Evolutionary conservation across 2,888 invertebrate genomes (phyloP).

Genomic region (Sarcophaga caerulescens): DNA sequence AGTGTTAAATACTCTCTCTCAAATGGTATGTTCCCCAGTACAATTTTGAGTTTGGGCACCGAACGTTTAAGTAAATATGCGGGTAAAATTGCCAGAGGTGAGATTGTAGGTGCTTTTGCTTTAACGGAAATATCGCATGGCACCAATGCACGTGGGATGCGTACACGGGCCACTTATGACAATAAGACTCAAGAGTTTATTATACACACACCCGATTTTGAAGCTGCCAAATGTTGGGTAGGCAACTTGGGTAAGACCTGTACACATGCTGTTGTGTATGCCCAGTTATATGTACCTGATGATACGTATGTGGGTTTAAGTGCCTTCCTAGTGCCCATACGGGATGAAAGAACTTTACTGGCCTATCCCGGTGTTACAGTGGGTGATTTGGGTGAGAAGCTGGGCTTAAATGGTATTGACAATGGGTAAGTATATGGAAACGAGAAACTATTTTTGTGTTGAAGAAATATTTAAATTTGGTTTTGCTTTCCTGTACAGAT

Average conservation of each 20-base stretch:
- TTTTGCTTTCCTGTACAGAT: conserved; percentile 81
- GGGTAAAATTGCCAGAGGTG: conserved; percentile 75
- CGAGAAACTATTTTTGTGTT: neutral
- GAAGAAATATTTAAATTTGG: neutral
- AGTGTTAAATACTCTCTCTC: conserved; percentile 86
- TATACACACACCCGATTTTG: conserved; percentile 88
- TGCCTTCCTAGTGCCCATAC: conserved; percentile 92
- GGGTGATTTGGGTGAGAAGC: conserved; percentile 96
- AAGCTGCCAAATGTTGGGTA: conserved; percentile 92
- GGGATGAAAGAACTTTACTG: conserved; percentile 87
- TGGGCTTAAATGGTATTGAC: conserved; percentile 95
- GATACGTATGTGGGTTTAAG: conserved; percentile 92
- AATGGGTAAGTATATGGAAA: conserved; percentile 87
- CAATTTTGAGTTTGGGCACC: conserved; percentile 85
- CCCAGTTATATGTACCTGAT: conserved; percentile 91
- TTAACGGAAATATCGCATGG: conserved; percentile 96
- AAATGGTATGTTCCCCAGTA: conserved; percentile 86
- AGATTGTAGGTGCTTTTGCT: conserved; percentile 89
- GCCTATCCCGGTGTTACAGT: conserved; percentile 91
- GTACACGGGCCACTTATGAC: conserved; percentile 92
- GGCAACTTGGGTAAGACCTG: conserved; percentile 86
- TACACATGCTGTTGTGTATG: conserved; percentile 93
- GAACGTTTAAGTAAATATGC: conserved; percentile 84
- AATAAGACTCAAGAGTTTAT: conserved; percentile 87
- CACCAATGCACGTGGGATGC: conserved; percentile 93